A percentile compares a stretch with the other conserved stretches of the same genome.
Evolutionary conservation across 1,140 invertebrate species (phyloP).

Genomic region (Adoxophyes honmai): DNA sequence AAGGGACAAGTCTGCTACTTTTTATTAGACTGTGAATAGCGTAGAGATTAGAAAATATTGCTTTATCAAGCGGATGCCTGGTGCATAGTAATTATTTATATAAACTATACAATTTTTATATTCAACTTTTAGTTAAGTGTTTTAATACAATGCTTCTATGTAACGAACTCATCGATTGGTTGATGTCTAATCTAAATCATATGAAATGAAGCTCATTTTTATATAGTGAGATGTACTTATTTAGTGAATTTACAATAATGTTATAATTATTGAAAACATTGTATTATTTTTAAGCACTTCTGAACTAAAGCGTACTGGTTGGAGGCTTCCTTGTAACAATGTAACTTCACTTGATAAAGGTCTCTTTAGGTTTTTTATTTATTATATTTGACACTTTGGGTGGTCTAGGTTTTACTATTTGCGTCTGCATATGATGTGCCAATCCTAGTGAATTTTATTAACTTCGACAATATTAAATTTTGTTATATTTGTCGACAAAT

Average conservation of each 20-base stretch:
- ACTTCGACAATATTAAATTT: constrained; percentile 9
- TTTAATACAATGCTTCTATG: constrained; percentile 32
- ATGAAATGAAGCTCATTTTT: constrained; percentile 44
- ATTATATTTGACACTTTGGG: constrained; percentile 41
- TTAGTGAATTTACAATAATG: constrained; percentile 28
- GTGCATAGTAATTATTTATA: constrained; percentile 61
- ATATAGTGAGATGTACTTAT: constrained; percentile 44
- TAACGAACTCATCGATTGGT: constrained; percentile 22
- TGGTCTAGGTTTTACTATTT: constrained; percentile 38
- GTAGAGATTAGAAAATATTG: constrained; percentile 40
- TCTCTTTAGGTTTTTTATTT: constrained; percentile 34
- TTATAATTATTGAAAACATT: constrained; percentile 25
- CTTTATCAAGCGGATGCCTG: constrained; percentile 44
- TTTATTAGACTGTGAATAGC: constrained; percentile 54
- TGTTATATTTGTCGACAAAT: constrained; percentile 11
- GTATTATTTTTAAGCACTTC: constrained; percentile 16
- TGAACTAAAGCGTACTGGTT: neutral
- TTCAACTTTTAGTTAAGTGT: constrained; percentile 43
- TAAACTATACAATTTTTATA: constrained; percentile 47
- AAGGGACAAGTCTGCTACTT: constrained; percentile 36
- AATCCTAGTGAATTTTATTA: constrained; percentile 52
- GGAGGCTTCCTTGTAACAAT: constrained; percentile 2
- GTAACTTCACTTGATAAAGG: constrained; percentile 11
- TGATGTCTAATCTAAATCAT: constrained; percentile 20
- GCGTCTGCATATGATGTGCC: constrained; percentile 57